Evolutionary conservation across 2,888 invertebrate species (phyloP).

Genomic region (Andrena praecox): DNA sequence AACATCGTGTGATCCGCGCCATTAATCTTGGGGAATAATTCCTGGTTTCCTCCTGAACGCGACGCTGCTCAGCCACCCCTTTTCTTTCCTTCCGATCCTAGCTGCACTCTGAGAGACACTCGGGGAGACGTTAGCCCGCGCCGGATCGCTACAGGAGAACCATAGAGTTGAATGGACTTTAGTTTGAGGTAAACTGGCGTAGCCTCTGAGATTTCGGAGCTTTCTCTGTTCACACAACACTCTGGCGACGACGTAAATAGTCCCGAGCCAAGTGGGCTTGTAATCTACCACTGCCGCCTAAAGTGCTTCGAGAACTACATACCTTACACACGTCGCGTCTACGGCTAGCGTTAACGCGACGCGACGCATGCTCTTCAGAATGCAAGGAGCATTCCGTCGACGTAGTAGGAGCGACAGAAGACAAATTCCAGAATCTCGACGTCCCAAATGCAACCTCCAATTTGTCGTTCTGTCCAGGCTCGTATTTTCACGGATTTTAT

Average conservation of each 20-base stretch:
- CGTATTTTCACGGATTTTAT: conserved; percentile 38
- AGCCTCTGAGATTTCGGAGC: not conserved
- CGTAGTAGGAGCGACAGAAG: not conserved
- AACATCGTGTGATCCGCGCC: conserved; percentile 60
- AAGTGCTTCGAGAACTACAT: not conserved
- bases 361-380: not conserved
- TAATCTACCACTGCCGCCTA: not conserved
- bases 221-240: not conserved
- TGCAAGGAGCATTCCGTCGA: not conserved
- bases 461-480: conserved; percentile 12
- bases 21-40: conserved; percentile 68
- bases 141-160: not conserved
- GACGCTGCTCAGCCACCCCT: not conserved
- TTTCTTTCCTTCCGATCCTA: not conserved
- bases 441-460: not conserved
- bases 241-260: not conserved
- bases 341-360: not conserved
- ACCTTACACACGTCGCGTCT: not conserved
- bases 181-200: too few relatives aligned
- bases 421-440: conserved; percentile 22
- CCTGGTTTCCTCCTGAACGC: conserved; percentile 4
- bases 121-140: not conserved
- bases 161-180: not conserved
- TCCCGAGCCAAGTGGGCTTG: not conserved
- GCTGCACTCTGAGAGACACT: conserved; percentile 4